A percentile compares a stretch with the other conserved stretches of the same genome.
phyloP scores from a whole-genome alignment of 2,888 invertebrate species.

The Macrophya alboannulata region DNA sequence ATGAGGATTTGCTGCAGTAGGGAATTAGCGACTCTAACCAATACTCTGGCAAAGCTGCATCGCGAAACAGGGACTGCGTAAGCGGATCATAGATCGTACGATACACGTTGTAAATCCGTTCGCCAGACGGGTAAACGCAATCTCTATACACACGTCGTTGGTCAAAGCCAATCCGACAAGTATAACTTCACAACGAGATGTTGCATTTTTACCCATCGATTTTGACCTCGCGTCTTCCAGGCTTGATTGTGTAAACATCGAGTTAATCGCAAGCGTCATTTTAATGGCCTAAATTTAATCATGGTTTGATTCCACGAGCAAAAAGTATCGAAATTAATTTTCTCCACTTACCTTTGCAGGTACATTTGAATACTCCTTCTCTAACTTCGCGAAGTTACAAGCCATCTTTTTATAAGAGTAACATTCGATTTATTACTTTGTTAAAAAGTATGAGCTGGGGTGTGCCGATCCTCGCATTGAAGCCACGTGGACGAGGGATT shows the following conservation, averaged over 20 bases:
- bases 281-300: neutral
- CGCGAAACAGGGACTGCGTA: constrained; percentile 1
- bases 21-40: constrained; percentile 34
- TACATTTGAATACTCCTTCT: neutral
- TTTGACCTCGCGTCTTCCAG: constrained; percentile 45
- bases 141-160: constrained; percentile 65
- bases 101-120: constrained; percentile 56
- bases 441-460: neutral
- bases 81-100: constrained; percentile 53
- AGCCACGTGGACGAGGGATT: constrained; percentile 26
- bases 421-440: no score
- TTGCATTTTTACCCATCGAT: constrained; percentile 59
- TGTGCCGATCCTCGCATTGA: constrained; percentile 6
- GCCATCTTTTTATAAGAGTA: neutral
- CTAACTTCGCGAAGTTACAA: neutral
- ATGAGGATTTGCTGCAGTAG: constrained; percentile 16
- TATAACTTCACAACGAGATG: neutral
- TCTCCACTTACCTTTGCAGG: neutral
- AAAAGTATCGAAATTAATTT: neutral
- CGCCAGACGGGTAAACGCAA: constrained; percentile 65
- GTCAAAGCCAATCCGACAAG: constrained; percentile 64
- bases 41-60: constrained; percentile 24
- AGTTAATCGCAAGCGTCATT: neutral
- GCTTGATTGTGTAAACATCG: neutral
- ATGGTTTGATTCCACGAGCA: neutral